Percentiles rank a stretch among this genome's conserved stretches.
phyloP scores from a whole-genome alignment of 2,113 vertebrate genomes.

The Aspiorhynchus laticeps region DNA sequence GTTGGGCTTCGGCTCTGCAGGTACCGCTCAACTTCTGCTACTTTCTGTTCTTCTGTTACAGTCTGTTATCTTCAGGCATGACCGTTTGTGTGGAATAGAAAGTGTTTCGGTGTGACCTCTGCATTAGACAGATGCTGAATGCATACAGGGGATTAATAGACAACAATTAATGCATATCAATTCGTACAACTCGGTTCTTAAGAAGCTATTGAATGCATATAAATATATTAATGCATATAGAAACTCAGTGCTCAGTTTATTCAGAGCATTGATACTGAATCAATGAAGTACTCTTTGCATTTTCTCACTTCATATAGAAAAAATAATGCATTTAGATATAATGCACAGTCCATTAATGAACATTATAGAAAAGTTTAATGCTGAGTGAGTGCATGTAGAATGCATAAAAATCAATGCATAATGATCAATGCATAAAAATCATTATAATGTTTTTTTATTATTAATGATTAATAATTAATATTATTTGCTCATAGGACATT shows the following conservation, averaged over 20 bases:
- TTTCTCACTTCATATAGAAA: neutral
- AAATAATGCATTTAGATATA: neutral
- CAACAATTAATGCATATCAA: neutral
- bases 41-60: neutral
- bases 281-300: neutral
- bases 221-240: neutral
- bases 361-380: neutral
- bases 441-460: too few species aligned
- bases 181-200: neutral
- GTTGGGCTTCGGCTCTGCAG: slow-evolving; percentile 68
- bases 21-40: slow-evolving; percentile 65
- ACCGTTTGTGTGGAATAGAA: too few species aligned
- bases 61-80: too few species aligned
- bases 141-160: neutral
- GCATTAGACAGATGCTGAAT: neutral
- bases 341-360: neutral
- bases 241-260: neutral
- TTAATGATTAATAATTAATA: too few species aligned
- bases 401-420: neutral
- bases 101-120: too few species aligned
- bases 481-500: neutral
- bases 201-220: neutral
- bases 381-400: neutral
- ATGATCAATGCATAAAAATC: neutral
- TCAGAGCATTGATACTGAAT: neutral